Conservation (phyloP, 1,140 invertebrate genomes). For the Drosophila seguyi region DNA sequence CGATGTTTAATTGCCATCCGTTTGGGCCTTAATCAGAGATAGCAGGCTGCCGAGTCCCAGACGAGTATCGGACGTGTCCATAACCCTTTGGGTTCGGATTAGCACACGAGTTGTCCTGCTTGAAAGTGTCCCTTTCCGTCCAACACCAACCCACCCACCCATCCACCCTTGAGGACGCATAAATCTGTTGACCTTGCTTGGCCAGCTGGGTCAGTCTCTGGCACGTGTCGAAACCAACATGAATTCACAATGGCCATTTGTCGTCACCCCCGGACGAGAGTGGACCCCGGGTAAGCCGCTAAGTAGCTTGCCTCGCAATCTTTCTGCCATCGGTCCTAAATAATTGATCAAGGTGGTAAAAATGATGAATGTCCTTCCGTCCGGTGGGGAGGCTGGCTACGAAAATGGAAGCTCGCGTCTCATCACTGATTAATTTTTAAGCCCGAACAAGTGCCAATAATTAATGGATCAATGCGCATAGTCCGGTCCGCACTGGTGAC, state of each 20-base stretch:
- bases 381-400: constrained; percentile 9
- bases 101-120: neutral
- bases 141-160: too few species aligned
- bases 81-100: constrained; percentile 32
- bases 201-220: constrained; percentile 32
- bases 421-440: constrained; percentile 54
- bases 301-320: constrained; percentile 56
- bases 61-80: constrained; percentile 19
- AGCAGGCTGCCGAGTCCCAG: neutral
- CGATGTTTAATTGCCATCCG: constrained; percentile 26
- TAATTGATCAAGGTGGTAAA: constrained; percentile 55
- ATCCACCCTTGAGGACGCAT: neutral
- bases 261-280: constrained; percentile 44
- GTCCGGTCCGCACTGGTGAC: neutral
- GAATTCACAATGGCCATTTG: constrained; percentile 76
- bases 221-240: constrained; percentile 72
- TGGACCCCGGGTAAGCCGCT: constrained; percentile 51
- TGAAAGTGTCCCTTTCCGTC: constrained; percentile 20
- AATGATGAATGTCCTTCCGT: constrained; percentile 37
- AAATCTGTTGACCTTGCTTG: constrained; percentile 37
- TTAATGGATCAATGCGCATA: constrained; percentile 45
- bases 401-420: constrained; percentile 9
- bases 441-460: constrained; percentile 56
- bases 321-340: constrained; percentile 26
- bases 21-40: constrained; percentile 25